Evolutionary conservation across 2,888 invertebrate species (phyloP), one percentile per base, ranked within the genome.

Genomic region (Beris chalybata): DNA sequence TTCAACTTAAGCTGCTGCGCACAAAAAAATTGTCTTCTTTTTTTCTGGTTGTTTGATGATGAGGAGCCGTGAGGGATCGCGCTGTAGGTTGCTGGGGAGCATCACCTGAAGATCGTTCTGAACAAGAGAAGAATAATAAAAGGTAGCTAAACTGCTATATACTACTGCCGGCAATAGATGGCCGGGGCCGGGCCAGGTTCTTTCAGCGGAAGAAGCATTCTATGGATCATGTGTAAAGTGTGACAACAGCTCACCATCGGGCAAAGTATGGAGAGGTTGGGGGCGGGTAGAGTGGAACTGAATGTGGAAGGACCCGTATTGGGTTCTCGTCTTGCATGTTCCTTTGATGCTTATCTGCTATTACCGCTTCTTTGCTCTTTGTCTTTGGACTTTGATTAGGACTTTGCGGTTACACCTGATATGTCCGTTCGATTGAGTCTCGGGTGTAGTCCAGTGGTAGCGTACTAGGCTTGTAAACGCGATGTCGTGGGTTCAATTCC

Each of bases 331-430:
- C 67, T 67, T 59, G 64, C 67, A 59, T 50, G 61, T 47, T 61
- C 52, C 38, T 61, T 61, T 61, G 61, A 61, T 61, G 47, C 38
- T 50, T 61, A 61, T 61, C 61, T 61, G 61, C 38, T 50, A 61
- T 61, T 61, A 61, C 61, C 61, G 61, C 61, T 61, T 61, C 52
- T 31, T 52, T 50, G 64, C 59, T 56, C 59, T 64, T 67, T 67
- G 67, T 59, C 47, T 67, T 55, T 54, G 64, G 52, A 13, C 58
- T 53, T 58, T 65, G 67, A 67, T 67, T 67, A 64, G 67, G 67
- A 67, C 67, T 57, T 67, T 67, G 67, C 55, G 67, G 67, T 64
- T 67, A 64, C 67, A 67, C 67, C 67, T 67, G 67, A 67, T 67
- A 67, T 64, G 59, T 58, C 59, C 67, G 48, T 61, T 50, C 67